phyloP scores from a whole-genome alignment of 2,888 invertebrate species.

The Leptothorax acervorum region DNA sequence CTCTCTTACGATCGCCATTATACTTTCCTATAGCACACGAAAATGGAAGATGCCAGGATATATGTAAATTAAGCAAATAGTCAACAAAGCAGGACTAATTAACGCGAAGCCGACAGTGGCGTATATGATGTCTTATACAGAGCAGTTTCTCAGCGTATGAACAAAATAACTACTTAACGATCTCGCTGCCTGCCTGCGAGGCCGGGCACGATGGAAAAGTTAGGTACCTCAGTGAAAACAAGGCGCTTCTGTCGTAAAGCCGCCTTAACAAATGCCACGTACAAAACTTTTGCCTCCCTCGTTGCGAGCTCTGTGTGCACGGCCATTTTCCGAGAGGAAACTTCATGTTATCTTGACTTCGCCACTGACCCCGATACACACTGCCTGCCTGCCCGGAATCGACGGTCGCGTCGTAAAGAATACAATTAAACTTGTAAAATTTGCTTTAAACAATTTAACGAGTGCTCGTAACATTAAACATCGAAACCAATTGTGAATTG shows the following conservation, averaged over 20 bases:
- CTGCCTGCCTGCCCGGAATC: conserved; percentile 27
- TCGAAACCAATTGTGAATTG: conserved; percentile 12
- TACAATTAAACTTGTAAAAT: conserved; percentile 55
- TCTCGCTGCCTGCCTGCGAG: conserved; percentile 32
- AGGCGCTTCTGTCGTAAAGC: conserved; percentile 46
- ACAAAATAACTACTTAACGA: conserved; percentile 51
- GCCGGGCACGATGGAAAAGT: conserved; percentile 54
- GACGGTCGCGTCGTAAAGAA: conserved; percentile 43
- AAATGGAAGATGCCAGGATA: neutral
- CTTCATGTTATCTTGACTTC: conserved; percentile 59
- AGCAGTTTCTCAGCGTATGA: conserved; percentile 40
- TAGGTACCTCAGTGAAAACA: conserved; percentile 51
- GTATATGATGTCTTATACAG: conserved; percentile 28
- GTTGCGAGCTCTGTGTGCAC: conserved; percentile 34
- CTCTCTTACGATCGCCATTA: neutral
- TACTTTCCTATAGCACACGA: neutral
- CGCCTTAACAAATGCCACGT: conserved; percentile 58
- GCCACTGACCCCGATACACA: conserved; percentile 55
- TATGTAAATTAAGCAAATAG: conserved; percentile 25
- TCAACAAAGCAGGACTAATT: conserved; percentile 43
- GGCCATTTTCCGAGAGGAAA: conserved; percentile 48
- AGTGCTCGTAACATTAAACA: conserved; percentile 46
- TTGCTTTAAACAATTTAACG: conserved; percentile 48
- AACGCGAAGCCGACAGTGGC: conserved; percentile 7
- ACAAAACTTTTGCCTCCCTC: conserved; percentile 53